Evolutionary conservation across 1,140 invertebrate genomes (phyloP).

Genomic region (Mycetomoellerius zeteki): DNA sequence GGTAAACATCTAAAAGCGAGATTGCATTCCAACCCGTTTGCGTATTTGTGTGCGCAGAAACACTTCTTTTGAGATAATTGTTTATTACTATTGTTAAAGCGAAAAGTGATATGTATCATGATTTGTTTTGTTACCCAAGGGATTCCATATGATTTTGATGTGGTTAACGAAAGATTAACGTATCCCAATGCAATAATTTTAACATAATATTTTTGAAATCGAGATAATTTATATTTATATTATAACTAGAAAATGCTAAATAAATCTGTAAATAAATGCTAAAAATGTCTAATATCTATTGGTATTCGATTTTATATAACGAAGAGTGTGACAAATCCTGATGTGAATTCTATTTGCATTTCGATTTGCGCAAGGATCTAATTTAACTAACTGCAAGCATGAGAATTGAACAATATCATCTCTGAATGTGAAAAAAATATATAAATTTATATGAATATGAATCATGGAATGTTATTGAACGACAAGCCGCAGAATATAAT

Average conservation of each 20-base stretch:
- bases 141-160: background rate
- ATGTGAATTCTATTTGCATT: background rate
- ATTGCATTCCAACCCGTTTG: background rate
- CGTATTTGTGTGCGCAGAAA: background rate
- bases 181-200: background rate
- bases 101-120: background rate
- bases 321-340: background rate
- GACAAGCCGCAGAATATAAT: background rate
- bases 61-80: background rate
- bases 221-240: background rate
- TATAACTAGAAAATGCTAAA: background rate
- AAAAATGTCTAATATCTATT: background rate
- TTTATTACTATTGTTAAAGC: no score
- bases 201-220: background rate
- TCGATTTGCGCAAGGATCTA: background rate
- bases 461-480: constrained; percentile 19
- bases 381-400: constrained; percentile 10
- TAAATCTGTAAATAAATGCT: no score
- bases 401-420: background rate
- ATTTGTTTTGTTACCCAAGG: background rate
- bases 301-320: background rate
- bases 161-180: background rate
- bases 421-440: background rate
- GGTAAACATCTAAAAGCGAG: background rate
- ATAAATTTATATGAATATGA: background rate